Evolutionary conservation across 2,888 invertebrate genomes (phyloP).

Genomic region (Cybosia mesomella): DNA sequence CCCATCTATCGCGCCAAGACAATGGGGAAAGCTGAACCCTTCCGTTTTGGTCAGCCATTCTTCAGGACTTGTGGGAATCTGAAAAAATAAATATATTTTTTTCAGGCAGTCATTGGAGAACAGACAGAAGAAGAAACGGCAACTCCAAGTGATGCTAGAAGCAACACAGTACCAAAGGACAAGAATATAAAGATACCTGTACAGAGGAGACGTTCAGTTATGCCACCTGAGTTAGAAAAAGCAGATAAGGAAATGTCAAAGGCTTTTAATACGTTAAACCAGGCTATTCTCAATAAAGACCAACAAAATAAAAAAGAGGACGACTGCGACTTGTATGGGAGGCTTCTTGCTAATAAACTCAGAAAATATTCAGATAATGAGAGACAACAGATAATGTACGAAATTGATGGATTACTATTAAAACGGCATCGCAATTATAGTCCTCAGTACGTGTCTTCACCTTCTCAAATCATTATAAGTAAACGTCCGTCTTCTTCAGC

Average conservation of each 20-base stretch:
- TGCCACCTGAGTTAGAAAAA: slow-evolving; percentile 27
- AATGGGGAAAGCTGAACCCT: slow-evolving; percentile 23
- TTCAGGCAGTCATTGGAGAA: slow-evolving; percentile 2
- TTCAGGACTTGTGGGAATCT: slow-evolving; percentile 21
- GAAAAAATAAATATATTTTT: slow-evolving; percentile 9
- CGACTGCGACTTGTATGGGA: slow-evolving; percentile 45
- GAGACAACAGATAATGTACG: slow-evolving; percentile 50
- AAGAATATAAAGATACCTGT: neutral
- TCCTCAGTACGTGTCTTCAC: slow-evolving; percentile 30
- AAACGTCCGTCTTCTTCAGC: slow-evolving; percentile 34
- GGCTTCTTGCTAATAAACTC: slow-evolving; percentile 45
- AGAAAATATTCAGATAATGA: slow-evolving; percentile 45
- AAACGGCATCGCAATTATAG: slow-evolving; percentile 30
- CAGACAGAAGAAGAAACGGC: neutral
- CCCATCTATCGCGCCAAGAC: slow-evolving; percentile 22
- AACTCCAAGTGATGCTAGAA: slow-evolving; percentile 3
- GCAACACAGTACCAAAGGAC: neutral
- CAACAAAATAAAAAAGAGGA: slow-evolving; percentile 21
- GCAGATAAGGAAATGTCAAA: slow-evolving; percentile 33
- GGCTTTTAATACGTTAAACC: slow-evolving; percentile 33
- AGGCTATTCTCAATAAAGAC: slow-evolving; percentile 21
- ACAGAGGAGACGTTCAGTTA: neutral
- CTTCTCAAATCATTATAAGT: slow-evolving; percentile 33
- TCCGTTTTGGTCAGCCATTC: slow-evolving; percentile 22
- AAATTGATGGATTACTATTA: slow-evolving; percentile 31